These are phyloP conservation scores for Mirounga angustirostris DNA, from an alignment of 2,113 vertebrate genomes.

Conservation along the genomic window DNA sequence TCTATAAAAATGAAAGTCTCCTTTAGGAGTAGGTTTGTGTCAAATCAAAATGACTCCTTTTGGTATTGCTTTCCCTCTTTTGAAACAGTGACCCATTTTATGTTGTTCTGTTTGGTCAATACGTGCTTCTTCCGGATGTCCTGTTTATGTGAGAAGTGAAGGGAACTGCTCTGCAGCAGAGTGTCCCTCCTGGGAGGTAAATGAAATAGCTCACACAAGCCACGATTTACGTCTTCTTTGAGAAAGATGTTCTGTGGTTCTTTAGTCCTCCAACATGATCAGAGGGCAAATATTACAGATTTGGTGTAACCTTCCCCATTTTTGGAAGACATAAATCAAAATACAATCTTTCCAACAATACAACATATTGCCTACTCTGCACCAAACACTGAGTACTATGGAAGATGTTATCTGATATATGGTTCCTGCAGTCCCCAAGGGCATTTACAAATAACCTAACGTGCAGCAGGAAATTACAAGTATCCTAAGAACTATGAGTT, in stretches of 20 bases:
- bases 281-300: background rate
- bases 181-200: background rate
- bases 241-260: background rate
- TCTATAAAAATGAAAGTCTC: too few relatives aligned
- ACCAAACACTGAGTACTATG: background rate
- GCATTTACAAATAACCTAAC: constrained; percentile 11
- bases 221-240: background rate
- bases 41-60: constrained; percentile 33
- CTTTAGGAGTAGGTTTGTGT: background rate
- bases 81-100: constrained; percentile 12
- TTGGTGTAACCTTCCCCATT: background rate
- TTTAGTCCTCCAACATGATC: constrained; percentile 9
- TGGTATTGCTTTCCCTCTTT: background rate
- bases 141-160: background rate
- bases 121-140: background rate
- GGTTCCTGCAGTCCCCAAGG: background rate
- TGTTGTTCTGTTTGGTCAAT: background rate
- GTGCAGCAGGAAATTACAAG: constrained; percentile 40
- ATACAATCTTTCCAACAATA: constrained; percentile 30
- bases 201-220: background rate
- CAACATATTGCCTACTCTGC: background rate
- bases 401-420: background rate
- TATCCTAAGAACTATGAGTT: constrained; percentile 8
- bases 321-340: constrained; percentile 25
- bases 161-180: background rate